Base-by-base conservation (phyloP, 2,888 invertebrate genomes). In the Sipha maydis region DNA sequence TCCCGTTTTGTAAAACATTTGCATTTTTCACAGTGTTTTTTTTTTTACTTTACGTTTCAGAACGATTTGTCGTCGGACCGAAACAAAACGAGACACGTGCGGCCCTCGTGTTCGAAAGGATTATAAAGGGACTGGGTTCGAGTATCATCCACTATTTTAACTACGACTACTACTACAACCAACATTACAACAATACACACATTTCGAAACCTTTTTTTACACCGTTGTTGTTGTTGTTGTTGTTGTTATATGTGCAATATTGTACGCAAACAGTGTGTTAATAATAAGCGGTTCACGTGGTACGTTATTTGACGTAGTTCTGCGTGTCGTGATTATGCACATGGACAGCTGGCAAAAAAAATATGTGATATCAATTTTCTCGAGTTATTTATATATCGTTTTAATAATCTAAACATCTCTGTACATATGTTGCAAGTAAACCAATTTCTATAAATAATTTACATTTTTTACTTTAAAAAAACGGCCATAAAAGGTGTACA, bases 31-130 rank as follows among this genome's bases (percentile, higher is more conserved):
- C 80, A 41, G 80, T 41, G 71, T 80, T 73, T 79, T 76, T 79
- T 54, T 83, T 73, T 83, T 83, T 54, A 56, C 34, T 21, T 79
- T 79, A 38, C 21, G 25, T 38, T 56, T 34, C 78, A n/a, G 21
- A 71, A 76, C 88, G 88, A 82, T 88, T 88, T 88, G 88, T 86
- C 79, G 86, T 86, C 73, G 79, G 79, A 41, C 88, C 75, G 88
- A 82, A 88, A 88, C 88, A 88, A 88, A 86, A 86, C 86, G 79
- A 28, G 88, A 82, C 88, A 88, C 88, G 88, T 88, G 88, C 85
- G 76, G 19, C 69, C 69, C 41, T 41, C 41, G 21, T 31, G 48
- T 34, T 41, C 79, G 88, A 88, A 88, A 82, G 88, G 88, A 88
- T 88, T 88, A 88, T 82, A 86, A 82, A 80, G 75, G 82, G 88